These are phyloP conservation scores for Hydrozoanthus tunicans DNA, from an alignment of 64 coral and sea anemone species.

Conservation along the genomic window DNA sequence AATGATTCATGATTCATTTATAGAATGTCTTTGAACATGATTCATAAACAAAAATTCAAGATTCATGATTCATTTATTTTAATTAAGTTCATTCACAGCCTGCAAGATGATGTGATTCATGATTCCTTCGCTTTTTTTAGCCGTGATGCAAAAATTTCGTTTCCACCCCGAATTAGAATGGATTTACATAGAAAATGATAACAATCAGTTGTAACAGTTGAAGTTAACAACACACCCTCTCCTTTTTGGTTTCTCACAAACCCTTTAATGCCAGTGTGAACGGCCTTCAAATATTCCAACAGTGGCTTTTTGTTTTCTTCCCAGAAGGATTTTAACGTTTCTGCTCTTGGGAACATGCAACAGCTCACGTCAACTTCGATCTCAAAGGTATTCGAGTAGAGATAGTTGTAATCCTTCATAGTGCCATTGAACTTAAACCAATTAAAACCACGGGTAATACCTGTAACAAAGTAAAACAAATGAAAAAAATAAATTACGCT, in stretches of 20 bases:
- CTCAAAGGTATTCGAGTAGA: constrained; percentile 78
- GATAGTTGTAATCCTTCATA: constrained; percentile 98
- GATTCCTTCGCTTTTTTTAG: no score
- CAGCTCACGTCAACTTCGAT: constrained; percentile 87
- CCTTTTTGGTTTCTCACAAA: constrained; percentile 64
- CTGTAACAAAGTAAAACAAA: constrained; percentile 17
- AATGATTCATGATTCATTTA: no score
- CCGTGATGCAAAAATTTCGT: no score
- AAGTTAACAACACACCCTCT: constrained; percentile 17
- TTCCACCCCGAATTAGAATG: no score
- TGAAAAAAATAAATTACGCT: not conserved
- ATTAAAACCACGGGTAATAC: constrained; percentile 89
- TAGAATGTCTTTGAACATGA: no score
- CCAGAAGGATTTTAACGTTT: constrained; percentile 56
- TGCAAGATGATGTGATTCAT: no score
- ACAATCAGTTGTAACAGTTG: no score
- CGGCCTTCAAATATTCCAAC: constrained; percentile 68
- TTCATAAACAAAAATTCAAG: no score
- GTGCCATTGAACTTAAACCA: constrained; percentile 85
- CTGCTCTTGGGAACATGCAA: constrained; percentile 71
- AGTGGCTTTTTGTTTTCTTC: constrained; percentile 71
- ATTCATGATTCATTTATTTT: no score
- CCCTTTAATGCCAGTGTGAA: constrained; percentile 86
- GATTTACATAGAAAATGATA: no score
- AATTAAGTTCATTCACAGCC: no score